A percentile compares a stretch with the other conserved stretches of the same genome.
Conservation (phyloP, 1,140 invertebrate species). For the Heterodera carotae region DNA sequence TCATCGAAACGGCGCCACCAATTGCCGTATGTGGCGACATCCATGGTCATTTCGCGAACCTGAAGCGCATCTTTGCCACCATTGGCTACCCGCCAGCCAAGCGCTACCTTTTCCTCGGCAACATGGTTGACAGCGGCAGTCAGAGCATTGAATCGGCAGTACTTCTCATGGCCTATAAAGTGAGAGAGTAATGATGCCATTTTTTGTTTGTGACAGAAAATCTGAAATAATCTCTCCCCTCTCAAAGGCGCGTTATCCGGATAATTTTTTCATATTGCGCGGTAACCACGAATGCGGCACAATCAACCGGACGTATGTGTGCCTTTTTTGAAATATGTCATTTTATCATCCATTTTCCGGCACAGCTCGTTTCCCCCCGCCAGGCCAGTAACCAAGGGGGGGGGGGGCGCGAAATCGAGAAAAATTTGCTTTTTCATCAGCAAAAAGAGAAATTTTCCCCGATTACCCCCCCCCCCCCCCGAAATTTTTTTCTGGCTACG, state of each 20-base stretch:
- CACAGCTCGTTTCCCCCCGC: constrained; percentile 64
- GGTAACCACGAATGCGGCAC: constrained; percentile 74
- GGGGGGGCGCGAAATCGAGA: too few relatives aligned
- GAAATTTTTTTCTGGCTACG: too few relatives aligned
- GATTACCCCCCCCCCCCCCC: too few relatives aligned
- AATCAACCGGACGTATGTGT: constrained; percentile 71
- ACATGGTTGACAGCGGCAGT: constrained; percentile 66
- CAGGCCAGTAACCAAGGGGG: too few relatives aligned
- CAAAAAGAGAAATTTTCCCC: too few relatives aligned
- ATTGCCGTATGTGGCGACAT: constrained; percentile 80
- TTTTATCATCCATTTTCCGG: too few relatives aligned
- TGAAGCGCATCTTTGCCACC: constrained; percentile 95
- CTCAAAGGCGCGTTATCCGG: constrained; percentile 81
- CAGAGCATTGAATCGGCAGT: constrained; percentile 64
- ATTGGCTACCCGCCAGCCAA: constrained; percentile 99
- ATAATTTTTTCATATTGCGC: constrained; percentile 83
- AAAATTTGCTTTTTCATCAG: too few relatives aligned
- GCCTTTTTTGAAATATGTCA: too few relatives aligned
- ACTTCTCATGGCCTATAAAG: constrained; percentile 15
- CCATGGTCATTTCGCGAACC: constrained; percentile 92
- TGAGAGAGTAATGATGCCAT: neutral
- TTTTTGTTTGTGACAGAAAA: too few relatives aligned
- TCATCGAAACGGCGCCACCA: constrained; percentile 52
- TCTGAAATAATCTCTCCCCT: constrained; percentile 3
- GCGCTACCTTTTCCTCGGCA: constrained; percentile 94